Conservation (phyloP, 1,140 invertebrate genomes). For the Lepidurus couesii region DNA sequence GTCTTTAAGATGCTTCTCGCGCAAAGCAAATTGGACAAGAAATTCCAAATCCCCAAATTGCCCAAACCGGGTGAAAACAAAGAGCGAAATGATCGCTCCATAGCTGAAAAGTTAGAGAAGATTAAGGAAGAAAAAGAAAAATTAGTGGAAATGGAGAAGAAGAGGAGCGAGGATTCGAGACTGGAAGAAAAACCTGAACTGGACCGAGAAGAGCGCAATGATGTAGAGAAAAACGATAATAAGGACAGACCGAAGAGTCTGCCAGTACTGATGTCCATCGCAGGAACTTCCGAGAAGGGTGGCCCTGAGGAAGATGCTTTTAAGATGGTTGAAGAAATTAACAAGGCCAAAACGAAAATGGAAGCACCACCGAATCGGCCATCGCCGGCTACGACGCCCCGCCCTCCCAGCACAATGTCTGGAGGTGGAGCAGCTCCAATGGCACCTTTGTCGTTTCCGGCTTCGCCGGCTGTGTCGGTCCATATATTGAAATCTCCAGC, state of each 20-base stretch:
- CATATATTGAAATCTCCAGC: slow-evolving; percentile 73
- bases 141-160: slow-evolving; percentile 7
- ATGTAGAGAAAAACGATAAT: slow-evolving; percentile 25
- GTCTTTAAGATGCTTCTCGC: neutral
- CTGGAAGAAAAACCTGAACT: slow-evolving; percentile 35
- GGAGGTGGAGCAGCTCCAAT: slow-evolving; percentile 26
- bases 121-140: slow-evolving; percentile 14
- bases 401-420: slow-evolving; percentile 35
- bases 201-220: neutral
- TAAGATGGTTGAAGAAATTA: slow-evolving; percentile 23
- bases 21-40: slow-evolving; percentile 56
- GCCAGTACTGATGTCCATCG: neutral
- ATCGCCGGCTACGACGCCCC: slow-evolving; percentile 27
- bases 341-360: slow-evolving; percentile 35
- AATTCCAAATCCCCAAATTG: slow-evolving; percentile 79
- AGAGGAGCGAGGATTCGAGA: neutral
- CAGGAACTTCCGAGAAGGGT: neutral
- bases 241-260: neutral
- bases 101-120: neutral
- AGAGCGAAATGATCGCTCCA: neutral
- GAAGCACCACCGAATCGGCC: slow-evolving; percentile 23
- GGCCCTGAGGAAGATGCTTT: slow-evolving; percentile 7
- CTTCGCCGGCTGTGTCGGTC: slow-evolving; percentile 63
- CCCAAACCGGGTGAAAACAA: slow-evolving; percentile 43
- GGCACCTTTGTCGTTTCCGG: slow-evolving; percentile 44